Conservation (phyloP, 2,888 invertebrate genomes). For the Pachymerium ferrugineum region DNA sequence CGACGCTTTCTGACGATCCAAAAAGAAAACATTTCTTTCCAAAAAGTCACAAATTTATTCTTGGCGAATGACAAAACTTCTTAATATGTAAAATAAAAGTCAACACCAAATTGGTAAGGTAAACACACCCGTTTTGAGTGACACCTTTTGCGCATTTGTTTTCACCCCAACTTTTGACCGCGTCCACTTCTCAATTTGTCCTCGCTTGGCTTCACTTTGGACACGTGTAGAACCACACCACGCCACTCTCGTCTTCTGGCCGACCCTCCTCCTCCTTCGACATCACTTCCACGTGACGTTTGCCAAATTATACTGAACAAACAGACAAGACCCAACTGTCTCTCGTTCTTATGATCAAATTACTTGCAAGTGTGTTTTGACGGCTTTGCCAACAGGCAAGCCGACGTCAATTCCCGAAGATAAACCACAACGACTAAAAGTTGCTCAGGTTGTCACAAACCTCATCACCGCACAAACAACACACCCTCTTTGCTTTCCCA, state of each 20-base stretch:
- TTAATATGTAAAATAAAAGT: background rate
- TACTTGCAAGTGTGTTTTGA: background rate
- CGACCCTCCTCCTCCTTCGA: no score
- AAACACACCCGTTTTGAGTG: background rate
- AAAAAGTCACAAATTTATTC: background rate
- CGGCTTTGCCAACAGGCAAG: background rate
- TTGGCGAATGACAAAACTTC: no score
- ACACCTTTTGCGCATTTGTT: background rate
- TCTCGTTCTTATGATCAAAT: background rate
- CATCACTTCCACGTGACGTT: no score
- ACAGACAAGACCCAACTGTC: background rate
- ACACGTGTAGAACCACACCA: no score
- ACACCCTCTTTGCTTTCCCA: background rate
- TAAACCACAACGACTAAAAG: background rate
- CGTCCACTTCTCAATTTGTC: conserved; percentile 7
- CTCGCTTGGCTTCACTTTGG: background rate
- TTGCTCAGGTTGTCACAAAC: no score
- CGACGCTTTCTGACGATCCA: background rate
- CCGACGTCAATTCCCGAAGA: background rate
- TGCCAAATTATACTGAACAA: conserved; percentile 24
- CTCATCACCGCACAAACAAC: background rate
- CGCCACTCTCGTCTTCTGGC: no score
- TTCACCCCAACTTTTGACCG: background rate
- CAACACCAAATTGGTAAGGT: no score
- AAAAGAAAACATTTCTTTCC: background rate